These are phyloP conservation scores for Corythornis vintsioides DNA, from an alignment of 2,113 vertebrate species.

Conservation along the genomic window DNA sequence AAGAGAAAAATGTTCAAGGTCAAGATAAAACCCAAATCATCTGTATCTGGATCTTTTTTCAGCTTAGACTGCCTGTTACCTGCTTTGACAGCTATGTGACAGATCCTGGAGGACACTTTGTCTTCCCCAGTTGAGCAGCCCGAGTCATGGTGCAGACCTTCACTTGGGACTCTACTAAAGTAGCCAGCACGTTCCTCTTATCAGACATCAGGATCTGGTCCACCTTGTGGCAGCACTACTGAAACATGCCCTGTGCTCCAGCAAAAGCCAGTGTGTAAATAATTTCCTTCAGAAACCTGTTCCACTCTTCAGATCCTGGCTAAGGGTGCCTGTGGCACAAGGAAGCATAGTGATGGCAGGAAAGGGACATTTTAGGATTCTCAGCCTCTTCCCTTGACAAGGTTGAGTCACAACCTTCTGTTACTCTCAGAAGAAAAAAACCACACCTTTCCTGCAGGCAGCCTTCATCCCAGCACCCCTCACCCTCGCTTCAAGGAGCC, in stretches of 20 bases:
- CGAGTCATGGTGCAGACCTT: not conserved
- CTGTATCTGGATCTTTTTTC: not conserved
- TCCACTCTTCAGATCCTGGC: not conserved
- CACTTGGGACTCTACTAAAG: not conserved
- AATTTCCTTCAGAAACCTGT: not conserved
- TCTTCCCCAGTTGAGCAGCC: not conserved
- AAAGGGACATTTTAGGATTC: not conserved
- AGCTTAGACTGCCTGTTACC: not conserved
- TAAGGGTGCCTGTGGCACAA: not conserved
- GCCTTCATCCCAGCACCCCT: not conserved
- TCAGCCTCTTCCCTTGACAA: not conserved
- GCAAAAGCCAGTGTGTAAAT: not conserved
- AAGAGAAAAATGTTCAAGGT: slow-evolving; percentile 4
- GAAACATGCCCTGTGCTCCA: not conserved
- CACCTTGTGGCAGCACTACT: fast-evolving
- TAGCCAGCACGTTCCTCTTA: fast-evolving
- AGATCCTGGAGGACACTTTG: not conserved
- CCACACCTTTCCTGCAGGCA: not conserved
- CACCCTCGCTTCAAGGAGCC: fast-evolving
- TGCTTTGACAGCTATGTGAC: not conserved
- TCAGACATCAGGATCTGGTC: not conserved
- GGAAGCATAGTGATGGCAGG: not conserved
- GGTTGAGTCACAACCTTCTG: not conserved
- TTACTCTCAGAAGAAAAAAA: not conserved
- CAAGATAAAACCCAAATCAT: not conserved